Conservation (phyloP, 2,113 vertebrate genomes). For the Trogon surrucura region DNA sequence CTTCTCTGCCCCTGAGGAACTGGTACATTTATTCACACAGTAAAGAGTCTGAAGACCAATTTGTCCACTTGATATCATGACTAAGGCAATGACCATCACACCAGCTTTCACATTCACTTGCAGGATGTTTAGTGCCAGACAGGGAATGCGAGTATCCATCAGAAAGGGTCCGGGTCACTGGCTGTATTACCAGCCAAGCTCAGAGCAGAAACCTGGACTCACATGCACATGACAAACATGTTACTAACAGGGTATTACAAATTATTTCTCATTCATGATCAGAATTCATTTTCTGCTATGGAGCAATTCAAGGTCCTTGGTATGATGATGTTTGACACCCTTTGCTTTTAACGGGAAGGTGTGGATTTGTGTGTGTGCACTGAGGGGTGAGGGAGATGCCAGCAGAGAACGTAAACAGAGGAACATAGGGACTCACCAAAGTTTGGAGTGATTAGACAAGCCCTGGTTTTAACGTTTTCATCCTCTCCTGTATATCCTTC, state of each 20-base stretch:
- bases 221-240: neutral
- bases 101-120: neutral
- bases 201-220: neutral
- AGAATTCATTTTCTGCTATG: neutral
- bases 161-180: neutral
- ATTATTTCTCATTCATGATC: neutral
- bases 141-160: rapidly evolving
- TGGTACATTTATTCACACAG: neutral
- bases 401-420: neutral
- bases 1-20: neutral
- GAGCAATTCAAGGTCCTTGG: neutral
- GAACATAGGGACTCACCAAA: neutral
- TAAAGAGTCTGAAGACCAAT: neutral
- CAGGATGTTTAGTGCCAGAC: neutral
- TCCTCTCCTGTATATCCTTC: neutral
- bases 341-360: neutral
- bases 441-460: slow-evolving; percentile 21
- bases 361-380: rapidly evolving
- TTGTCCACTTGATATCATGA: neutral
- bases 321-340: neutral
- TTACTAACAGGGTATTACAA: neutral
- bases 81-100: neutral
- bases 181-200: neutral
- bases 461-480: slow-evolving; percentile 3
- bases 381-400: neutral